Percentiles rank a stretch among this genome's conserved stretches.
Evolutionary conservation across 2,888 invertebrate genomes (phyloP).

Genomic region (Pristionchus exspectatus): DNA sequence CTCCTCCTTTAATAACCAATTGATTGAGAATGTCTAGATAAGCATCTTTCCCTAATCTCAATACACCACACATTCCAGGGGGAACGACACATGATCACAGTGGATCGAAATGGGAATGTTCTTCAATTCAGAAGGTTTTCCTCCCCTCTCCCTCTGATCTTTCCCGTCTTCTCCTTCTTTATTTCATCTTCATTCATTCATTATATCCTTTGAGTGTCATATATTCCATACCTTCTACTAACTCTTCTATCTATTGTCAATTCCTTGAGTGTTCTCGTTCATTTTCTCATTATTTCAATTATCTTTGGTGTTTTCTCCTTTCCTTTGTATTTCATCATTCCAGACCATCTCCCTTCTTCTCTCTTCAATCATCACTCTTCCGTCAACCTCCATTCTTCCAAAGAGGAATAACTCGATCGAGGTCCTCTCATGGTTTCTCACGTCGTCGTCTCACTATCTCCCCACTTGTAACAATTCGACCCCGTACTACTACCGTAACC

Average conservation of each 20-base stretch:
- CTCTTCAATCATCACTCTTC: slow-evolving; percentile 10
- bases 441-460: slow-evolving; percentile 4
- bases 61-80: not conserved
- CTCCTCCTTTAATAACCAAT: too few relatives aligned
- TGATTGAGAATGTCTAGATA: not conserved
- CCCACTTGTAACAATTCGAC: slow-evolving; percentile 14
- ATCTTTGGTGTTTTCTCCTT: not conserved
- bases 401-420: slow-evolving; percentile 30
- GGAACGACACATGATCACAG: slow-evolving; percentile 43
- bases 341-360: slow-evolving; percentile 31
- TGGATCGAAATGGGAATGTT: slow-evolving; percentile 46
- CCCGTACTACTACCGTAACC: slow-evolving; percentile 31
- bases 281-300: not conserved
- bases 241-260: not conserved
- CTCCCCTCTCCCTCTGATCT: not conserved
- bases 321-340: slow-evolving; percentile 12
- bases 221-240: not conserved
- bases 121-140: slow-evolving; percentile 47
- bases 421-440: slow-evolving; percentile 44
- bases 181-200: not conserved
- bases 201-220: not conserved
- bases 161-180: not conserved
- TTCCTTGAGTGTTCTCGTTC: not conserved
- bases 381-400: slow-evolving; percentile 8
- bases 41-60: not conserved